Conservation (phyloP, 2,113 vertebrate species). For the Petromus typicus region DNA sequence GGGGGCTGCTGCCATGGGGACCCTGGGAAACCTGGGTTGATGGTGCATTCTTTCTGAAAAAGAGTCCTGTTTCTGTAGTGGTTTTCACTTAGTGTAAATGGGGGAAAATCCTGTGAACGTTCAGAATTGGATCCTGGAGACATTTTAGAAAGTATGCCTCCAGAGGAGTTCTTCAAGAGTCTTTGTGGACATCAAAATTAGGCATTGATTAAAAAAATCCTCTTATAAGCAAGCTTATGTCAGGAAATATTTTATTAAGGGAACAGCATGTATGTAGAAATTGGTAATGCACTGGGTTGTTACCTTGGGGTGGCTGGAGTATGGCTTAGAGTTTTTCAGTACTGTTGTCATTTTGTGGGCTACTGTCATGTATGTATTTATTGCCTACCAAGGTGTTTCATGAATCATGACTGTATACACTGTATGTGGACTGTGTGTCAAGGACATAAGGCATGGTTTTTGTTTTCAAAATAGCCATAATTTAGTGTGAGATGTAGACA, state of each 20-base stretch:
- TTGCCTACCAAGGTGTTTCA: not conserved
- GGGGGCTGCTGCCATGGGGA: not conserved
- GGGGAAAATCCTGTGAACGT: not conserved
- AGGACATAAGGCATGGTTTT: not conserved
- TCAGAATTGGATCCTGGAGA: not conserved
- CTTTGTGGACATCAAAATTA: not conserved
- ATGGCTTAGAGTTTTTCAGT: not conserved
- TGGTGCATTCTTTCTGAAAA: not conserved
- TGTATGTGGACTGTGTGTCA: not conserved
- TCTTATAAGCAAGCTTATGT: not conserved
- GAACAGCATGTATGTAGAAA: not conserved
- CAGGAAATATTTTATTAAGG: not conserved
- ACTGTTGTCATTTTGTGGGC: not conserved
- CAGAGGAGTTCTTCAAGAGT: not conserved
- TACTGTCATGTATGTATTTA: not conserved
- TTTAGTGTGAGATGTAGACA: not conserved
- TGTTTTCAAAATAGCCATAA: not conserved
- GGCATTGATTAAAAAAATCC: not conserved
- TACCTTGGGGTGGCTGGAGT: not conserved
- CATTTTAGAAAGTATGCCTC: not conserved
- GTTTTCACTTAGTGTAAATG: not conserved
- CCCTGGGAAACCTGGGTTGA: not conserved
- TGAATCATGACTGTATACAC: not conserved
- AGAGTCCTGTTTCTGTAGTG: not conserved
- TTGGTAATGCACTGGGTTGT: not conserved